Evolutionary conservation across 2,113 vertebrate genomes (phyloP), one percentile per base, ranked within the genome.

Genomic region (Mormoops blainvillei): DNA sequence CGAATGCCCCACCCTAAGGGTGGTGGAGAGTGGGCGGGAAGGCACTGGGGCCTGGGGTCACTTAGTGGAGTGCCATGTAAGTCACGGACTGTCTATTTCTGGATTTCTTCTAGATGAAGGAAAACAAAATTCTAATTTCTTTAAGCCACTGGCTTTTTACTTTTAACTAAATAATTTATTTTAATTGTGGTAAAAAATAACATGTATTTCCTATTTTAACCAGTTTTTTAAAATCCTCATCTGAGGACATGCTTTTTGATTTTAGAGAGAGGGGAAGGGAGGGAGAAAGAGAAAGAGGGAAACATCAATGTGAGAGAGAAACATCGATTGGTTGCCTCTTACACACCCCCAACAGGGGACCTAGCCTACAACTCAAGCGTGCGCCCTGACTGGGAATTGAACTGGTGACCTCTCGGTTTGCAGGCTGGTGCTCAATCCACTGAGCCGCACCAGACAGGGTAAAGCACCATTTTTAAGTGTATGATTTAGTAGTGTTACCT

Each of bases 101-200:
- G 19, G 41, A 76, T 91, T 94, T 96, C 56, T 96, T 91, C 22
- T 65, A 56, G 84, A 65, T 58, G 45, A 67, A 78, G 84, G 71
- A 92, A 77, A 61, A 58, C 52, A 38, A 18, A 80, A 86, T 52
- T 85, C 54, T 65, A 56, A 85, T 78, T 71, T 92, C 24, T 45
- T 41, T 63, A 73, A 48, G 15, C 33, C 45, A 84, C 26, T 77
- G 26, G 33, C 68, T 80, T 73, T 67, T 24, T 68, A 52, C 38
- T 43, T 94, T 56, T 41, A 71, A 61, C 28, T 15, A 43, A 77
- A 54, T 61, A 54, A 65, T 67, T 67, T n/a, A n/a, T 81, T 87
- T 84, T 22, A 65, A 63, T 70, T 84, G 3, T 89, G 41, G 61
- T 89, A 61, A 95, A 83, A 61, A 61, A 54, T 16, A 58, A 63